Base-by-base conservation (phyloP, 2,113 vertebrate species). In the Ancistrus triradiatus region DNA sequence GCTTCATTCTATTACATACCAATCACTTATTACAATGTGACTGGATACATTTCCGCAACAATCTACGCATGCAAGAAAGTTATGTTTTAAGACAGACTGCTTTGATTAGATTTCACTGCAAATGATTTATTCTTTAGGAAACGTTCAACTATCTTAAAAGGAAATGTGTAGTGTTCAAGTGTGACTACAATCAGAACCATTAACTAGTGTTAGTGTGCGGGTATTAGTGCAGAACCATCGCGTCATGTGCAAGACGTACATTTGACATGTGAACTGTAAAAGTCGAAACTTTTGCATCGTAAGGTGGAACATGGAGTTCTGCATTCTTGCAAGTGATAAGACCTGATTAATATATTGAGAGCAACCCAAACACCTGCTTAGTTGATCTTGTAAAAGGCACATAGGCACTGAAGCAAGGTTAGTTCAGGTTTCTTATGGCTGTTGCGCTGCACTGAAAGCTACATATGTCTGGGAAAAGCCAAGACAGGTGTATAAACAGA, bases 361-460 rank as follows among this genome's bases (percentile, higher is more conserved):
- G 38, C 19, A 17, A 18, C 18, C 44, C 27, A n/a, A 63, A 9
- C 46, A 21, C 57, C 62, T 46, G 64, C 22, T 53, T 61, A 2
- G 28, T 57, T 47, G 46, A 55, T 59, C 37, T n/a, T n/a, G n/a
- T n/a, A n/a, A n/a, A 72, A 75, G 67, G 63, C 69, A 72, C 49
- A 10, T 33, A 69, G 73, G 78, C 72, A 69, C 69, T 60, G 47
- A 49, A 58, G 63, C 66, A 35, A 52, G 52, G 63, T 42, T 4
- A 5, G 14, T 13, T n/a, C 5, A 1, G 11, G 11, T 11, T 8
- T 25, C 46, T 63, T 46, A 6, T 48, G 28, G 52, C 40, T 21
- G 64, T 31, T 22, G 31, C 52, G 67, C 40, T 48, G 22, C 21
- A 55, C 31, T 35, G 28, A 19, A 49, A 65, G 42, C 56, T 62